Percentiles rank a stretch among this genome's conserved stretches.
Conservation (phyloP, 2,113 vertebrate genomes). For the Anolis carolinensis region DNA sequence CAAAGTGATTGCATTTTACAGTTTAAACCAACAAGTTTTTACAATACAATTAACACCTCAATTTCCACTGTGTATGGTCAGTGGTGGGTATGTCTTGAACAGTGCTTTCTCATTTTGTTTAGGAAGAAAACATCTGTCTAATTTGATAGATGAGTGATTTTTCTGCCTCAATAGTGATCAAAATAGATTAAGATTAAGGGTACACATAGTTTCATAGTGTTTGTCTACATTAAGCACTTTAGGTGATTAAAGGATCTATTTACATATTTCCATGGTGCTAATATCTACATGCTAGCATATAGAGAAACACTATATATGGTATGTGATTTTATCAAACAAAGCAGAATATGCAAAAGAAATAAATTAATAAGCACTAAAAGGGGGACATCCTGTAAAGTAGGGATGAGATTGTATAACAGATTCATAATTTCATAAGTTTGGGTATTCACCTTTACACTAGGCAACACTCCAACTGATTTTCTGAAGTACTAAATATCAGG, state of each 20-base stretch:
- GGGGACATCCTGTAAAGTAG: not conserved
- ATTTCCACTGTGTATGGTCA: slow-evolving; percentile 27
- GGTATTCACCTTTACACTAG: too few species aligned
- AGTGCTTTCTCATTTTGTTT: slow-evolving; percentile 19
- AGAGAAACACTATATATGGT: not conserved
- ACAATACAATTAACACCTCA: not conserved
- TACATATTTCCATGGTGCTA: not conserved
- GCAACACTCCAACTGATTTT: too few species aligned
- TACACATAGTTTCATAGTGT: not conserved
- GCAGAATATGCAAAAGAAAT: not conserved
- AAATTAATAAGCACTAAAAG: not conserved
- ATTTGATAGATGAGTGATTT: not conserved
- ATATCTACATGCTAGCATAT: not conserved
- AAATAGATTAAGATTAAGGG: slow-evolving; percentile 1
- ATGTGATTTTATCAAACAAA: not conserved
- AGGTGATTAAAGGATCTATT: not conserved
- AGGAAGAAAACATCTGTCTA: not conserved
- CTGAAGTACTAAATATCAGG: too few species aligned
- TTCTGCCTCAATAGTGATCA: not conserved
- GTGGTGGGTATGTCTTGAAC: not conserved
- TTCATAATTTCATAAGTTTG: too few species aligned
- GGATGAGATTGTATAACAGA: too few species aligned
- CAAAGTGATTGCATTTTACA: slow-evolving; percentile 20
- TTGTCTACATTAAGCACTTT: not conserved
- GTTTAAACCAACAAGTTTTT: slow-evolving; percentile 17